phyloP scores from a whole-genome alignment of 2,888 invertebrate genomes.

The Metellina segmentata region DNA sequence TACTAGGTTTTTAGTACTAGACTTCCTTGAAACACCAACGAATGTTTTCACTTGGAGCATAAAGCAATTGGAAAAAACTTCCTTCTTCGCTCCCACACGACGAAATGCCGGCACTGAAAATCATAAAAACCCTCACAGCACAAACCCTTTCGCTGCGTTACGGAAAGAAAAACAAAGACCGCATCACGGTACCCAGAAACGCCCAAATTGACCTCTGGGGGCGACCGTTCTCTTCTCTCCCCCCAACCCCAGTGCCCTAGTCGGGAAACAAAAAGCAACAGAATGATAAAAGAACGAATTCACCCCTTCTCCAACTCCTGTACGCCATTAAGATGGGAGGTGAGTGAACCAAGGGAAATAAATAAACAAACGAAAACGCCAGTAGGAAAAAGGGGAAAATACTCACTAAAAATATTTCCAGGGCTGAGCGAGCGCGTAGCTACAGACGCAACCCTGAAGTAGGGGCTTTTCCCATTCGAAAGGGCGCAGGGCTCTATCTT shows the following conservation, averaged over 20 bases:
- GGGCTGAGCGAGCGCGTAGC: conserved; percentile 6
- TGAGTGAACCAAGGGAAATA: conserved; percentile 20
- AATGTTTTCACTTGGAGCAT: neutral
- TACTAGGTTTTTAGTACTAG: neutral
- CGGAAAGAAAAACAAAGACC: neutral
- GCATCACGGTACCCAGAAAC: conserved; percentile 1
- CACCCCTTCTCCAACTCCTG: conserved; percentile 26
- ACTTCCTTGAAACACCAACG: neutral
- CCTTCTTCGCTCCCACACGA: neutral
- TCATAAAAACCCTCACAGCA: neutral
- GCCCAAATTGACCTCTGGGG: conserved; percentile 52
- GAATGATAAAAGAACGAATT: conserved; percentile 12
- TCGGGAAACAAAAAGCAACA: conserved; percentile 8
- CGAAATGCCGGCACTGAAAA: neutral
- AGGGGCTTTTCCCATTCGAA: neutral
- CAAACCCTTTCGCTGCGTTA: neutral
- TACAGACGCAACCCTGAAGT: neutral
- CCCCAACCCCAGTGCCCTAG: neutral
- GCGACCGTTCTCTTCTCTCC: neutral
- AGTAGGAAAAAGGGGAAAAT: conserved; percentile 19
- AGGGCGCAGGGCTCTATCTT: neutral
- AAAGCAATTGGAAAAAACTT: neutral
- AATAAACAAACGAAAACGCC: conserved; percentile 38
- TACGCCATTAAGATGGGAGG: conserved; percentile 34
- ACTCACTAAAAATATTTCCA: conserved; percentile 54